Evolutionary conservation across 2,888 invertebrate species (phyloP).

Genomic region (Helleia helle): DNA sequence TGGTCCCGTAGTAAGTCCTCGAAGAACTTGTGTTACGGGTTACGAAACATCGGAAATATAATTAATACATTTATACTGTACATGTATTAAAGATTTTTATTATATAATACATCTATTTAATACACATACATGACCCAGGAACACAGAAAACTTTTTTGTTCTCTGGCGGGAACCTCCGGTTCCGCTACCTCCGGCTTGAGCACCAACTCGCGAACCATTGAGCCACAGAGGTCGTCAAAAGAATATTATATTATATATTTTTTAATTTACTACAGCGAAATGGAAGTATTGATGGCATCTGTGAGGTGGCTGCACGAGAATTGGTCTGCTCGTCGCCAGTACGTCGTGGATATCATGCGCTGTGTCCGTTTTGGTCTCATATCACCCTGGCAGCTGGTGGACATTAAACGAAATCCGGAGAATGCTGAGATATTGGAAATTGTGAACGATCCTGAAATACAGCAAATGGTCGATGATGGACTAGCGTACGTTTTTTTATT

Average conservation of each 20-base stretch:
- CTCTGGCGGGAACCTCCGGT: neutral
- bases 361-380: constrained; percentile 86
- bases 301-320: constrained; percentile 85
- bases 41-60: too few species aligned
- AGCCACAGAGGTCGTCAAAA: too few species aligned
- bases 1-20: too few species aligned
- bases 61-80: too few species aligned
- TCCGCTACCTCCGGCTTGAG: too few species aligned
- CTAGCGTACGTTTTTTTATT: constrained; percentile 84
- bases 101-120: too few species aligned
- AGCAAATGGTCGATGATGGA: constrained; percentile 86
- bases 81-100: too few species aligned
- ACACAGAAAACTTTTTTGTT: neutral
- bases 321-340: constrained; percentile 75
- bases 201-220: too few species aligned
- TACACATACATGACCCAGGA: too few species aligned
- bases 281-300: constrained; percentile 86
- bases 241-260: too few species aligned
- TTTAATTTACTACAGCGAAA: constrained; percentile 66
- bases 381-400: constrained; percentile 86
- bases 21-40: too few species aligned
- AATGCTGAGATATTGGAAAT: constrained; percentile 81
- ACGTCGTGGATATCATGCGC: constrained; percentile 76
- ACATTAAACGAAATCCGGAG: constrained; percentile 82
- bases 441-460: constrained; percentile 78